A percentile compares a stretch with the other conserved stretches of the same genome.
Evolutionary conservation across 2,888 invertebrate genomes (phyloP).

Genomic region (Dendrolimus houi): DNA sequence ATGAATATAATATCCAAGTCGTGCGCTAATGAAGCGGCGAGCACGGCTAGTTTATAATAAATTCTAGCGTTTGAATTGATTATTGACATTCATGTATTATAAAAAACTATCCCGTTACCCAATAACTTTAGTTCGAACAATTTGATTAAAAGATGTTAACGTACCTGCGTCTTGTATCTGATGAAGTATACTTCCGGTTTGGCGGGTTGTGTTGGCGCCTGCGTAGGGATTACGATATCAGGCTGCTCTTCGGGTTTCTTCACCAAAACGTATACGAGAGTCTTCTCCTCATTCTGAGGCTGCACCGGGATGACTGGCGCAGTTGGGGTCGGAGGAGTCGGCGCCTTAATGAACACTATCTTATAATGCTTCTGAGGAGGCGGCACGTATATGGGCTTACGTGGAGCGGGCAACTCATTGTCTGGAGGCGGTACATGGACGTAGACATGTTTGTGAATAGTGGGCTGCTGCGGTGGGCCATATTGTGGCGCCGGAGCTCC

Average conservation of each 20-base stretch:
- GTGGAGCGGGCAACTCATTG: conserved; percentile 83
- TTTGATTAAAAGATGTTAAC: conserved; percentile 5
- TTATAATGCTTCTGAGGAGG: conserved; percentile 89
- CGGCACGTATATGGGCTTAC: conserved; percentile 65
- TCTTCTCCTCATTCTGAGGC: conserved; percentile 92
- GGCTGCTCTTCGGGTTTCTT: conserved; percentile 92
- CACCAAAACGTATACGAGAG: conserved; percentile 90
- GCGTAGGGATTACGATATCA: conserved; percentile 85
- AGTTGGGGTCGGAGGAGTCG: conserved; percentile 78
- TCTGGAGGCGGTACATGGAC: conserved; percentile 94
- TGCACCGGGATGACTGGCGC: conserved; percentile 80
- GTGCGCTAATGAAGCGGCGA: too few relatives aligned
- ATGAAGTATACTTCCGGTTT: conserved; percentile 95
- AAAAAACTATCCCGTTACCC: too few relatives aligned
- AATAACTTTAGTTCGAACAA: too few relatives aligned
- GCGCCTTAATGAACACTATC: conserved; percentile 88
- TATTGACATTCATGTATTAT: too few relatives aligned
- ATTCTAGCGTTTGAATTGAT: too few relatives aligned
- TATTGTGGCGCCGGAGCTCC: conserved; percentile 79
- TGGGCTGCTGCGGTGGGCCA: conserved; percentile 83
- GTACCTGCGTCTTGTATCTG: conserved; percentile 90
- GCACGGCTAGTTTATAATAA: too few relatives aligned
- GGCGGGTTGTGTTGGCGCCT: conserved; percentile 89
- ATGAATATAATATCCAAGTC: too few relatives aligned
- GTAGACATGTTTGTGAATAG: conserved; percentile 93